Base-by-base conservation (phyloP, 1,140 invertebrate genomes). In the Neodiprion pinetum region DNA sequence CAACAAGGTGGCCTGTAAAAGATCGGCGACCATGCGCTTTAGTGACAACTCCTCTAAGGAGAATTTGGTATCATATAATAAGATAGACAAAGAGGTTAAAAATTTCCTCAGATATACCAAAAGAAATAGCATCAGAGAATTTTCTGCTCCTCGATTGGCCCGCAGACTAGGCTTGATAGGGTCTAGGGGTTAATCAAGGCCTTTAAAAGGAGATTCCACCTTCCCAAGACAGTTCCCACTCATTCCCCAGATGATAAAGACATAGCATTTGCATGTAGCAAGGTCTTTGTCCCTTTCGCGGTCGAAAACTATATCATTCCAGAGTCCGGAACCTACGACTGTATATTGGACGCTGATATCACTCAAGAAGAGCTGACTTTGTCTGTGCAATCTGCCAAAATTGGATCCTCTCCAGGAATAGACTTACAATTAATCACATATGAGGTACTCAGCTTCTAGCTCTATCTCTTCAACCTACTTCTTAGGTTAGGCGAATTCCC, bases 391-490 rank as follows among this genome's bases (percentile, higher is more conserved):
- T 14, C 11, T 14, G 11, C 8, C 0, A 61, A 61, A 61, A 61
- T 9, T 12, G 9, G 11, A 12, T 61, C 53, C 9, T 12, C 53
- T 5, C 53, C 53, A 17, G 53, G 53, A 8, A 5, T 17, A 17
- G 53, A 61, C 53, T 21, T 21, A 21, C 17, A 21, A 21, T 9
- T 61, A 3, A 14, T 61, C 8, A 61, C 53, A 14, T 7, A 61
- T 17, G 11, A 4, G 5, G 9, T 61, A 4, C 53, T 61, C 0
- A 61, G n/a, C 28, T 14, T 48, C 5, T 49, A 67, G 4, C 17
- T 72, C 5, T 21, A 69, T 9, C 21, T 74, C 1, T 77, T 69
- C 21, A 77, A 74, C 65, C 4, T 65, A 17, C 47, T 77, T 69
- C 67, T 8, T 66, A 47, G 11, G 53, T 74, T 1, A 21, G 71